Base-by-base conservation (phyloP, 1,140 invertebrate species). In the Pissodes strobi region DNA sequence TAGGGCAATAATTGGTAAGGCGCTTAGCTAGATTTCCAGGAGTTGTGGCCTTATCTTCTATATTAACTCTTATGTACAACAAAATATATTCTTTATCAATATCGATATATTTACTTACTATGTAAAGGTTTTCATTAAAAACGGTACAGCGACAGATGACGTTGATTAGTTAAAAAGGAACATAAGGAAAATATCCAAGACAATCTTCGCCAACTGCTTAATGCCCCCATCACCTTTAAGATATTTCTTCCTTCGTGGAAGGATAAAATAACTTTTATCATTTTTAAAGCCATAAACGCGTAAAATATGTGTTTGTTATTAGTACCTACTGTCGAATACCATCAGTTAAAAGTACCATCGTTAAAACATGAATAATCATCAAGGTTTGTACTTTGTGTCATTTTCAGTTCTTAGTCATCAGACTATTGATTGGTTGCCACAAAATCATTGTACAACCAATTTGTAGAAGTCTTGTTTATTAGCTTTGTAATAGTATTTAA, bases 281-380 rank as follows among this genome's bases (percentile, higher is more conserved):
- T 9, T 56, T 56, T 39, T 22, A 41, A 56, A 22, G 21, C 21
- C 38, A 8, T 9, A 30, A 22, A 22, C 18, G 15, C n/a, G 22
- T 56, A 56, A 56, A 56, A 56, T 56, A 56, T 56, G 22, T 37
- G 13, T 15, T 53, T 53, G 21, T 39, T 56, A 41, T 56, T 56
- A 15, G 38, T 41, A 23, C 25, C 10, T 34, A 22, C 38, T 22
- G 17, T 56, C 37, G 19, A 49, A 49, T 18, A 53, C 13, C 49
- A 53, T 53, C 49, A n/a, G 49, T 34, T 37, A 21, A 34, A 18
- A 10, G n/a, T 53, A 53, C 25, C 49, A 37, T 19, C 13, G 21
- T 21, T 53, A 53, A 53, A 30, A 34, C n/a, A 6, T 53, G 30
- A 53, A 53, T 53, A 37, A 30, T 53, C 21, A 8, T 53, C 22